Conservation (phyloP, 2,888 invertebrate species). For the Galeruca laticollis region DNA sequence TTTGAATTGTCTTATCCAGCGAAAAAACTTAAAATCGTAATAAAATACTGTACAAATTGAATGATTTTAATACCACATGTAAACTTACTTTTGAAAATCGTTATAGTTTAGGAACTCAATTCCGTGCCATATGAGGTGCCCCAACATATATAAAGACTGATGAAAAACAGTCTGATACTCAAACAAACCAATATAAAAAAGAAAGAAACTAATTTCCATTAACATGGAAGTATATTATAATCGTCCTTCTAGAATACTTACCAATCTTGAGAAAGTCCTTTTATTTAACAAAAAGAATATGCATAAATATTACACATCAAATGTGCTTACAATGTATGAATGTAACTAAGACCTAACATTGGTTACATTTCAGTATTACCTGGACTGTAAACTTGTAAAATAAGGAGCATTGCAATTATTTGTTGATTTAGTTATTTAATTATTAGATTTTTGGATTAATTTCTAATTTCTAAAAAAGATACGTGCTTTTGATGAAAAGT, state of each 20-base stretch:
- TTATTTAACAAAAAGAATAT: neutral
- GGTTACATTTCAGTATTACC: neutral
- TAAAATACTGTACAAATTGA: too few species aligned
- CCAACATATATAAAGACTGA: neutral
- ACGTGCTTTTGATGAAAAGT: too few species aligned
- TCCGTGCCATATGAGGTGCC: neutral
- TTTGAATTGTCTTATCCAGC: too few species aligned
- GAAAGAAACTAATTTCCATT: neutral
- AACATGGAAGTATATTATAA: neutral
- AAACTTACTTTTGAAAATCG: too few species aligned
- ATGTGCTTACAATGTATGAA: neutral
- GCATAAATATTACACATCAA: neutral
- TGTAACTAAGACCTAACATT: neutral
- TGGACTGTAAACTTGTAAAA: neutral
- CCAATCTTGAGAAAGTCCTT: neutral
- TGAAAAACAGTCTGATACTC: neutral
- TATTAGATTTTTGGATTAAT: too few species aligned
- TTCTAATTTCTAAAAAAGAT: too few species aligned
- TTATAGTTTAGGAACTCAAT: neutral
- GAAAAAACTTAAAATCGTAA: too few species aligned
- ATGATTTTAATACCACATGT: too few species aligned
- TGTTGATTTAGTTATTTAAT: too few species aligned
- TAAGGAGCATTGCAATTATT: too few species aligned
- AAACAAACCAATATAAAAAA: constrained; percentile 1
- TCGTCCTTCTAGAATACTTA: neutral